Evolutionary conservation across 2,797 vertebrate genomes (phyloP).

Genomic region (Dendrocincla fuliginosa): DNA sequence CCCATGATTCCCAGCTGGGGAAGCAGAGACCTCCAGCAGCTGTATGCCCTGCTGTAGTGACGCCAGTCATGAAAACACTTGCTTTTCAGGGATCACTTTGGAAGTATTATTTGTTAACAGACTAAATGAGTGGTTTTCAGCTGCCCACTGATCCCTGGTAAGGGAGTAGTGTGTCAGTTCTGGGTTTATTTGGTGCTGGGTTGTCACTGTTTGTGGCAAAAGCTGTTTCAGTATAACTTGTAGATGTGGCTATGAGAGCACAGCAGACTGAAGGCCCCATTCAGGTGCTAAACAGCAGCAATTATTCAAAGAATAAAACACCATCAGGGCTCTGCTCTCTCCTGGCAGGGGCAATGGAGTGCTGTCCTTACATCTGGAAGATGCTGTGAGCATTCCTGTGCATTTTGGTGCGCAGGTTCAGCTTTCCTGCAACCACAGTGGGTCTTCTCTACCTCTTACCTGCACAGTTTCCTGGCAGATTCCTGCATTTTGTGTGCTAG

Average conservation of each 20-base stretch:
- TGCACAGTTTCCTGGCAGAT: not conserved
- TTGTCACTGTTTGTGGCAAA: not conserved
- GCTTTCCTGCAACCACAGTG: not conserved
- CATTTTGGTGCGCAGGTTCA: not conserved
- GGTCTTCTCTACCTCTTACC: not conserved
- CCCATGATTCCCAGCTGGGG: not conserved
- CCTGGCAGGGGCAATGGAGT: not conserved
- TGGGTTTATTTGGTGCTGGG: not conserved
- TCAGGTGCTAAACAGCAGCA: not conserved
- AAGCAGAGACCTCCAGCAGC: constrained; percentile 11
- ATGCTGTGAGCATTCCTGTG: not conserved
- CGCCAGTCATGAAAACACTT: constrained; percentile 33
- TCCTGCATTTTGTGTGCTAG: not conserved
- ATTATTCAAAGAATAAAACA: not conserved
- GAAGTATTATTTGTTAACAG: constrained; percentile 24
- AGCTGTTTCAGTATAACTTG: not conserved
- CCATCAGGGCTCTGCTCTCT: not conserved
- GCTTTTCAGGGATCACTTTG: constrained; percentile 2
- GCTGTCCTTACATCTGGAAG: not conserved
- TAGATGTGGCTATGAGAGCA: not conserved
- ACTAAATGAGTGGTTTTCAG: constrained; percentile 3
- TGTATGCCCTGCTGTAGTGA: not conserved
- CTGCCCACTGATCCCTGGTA: not conserved
- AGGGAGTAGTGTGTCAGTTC: not conserved
- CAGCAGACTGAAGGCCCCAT: not conserved